Evolutionary conservation across 2,888 invertebrate species (phyloP).

Genomic region (Ormyrus thymus): DNA sequence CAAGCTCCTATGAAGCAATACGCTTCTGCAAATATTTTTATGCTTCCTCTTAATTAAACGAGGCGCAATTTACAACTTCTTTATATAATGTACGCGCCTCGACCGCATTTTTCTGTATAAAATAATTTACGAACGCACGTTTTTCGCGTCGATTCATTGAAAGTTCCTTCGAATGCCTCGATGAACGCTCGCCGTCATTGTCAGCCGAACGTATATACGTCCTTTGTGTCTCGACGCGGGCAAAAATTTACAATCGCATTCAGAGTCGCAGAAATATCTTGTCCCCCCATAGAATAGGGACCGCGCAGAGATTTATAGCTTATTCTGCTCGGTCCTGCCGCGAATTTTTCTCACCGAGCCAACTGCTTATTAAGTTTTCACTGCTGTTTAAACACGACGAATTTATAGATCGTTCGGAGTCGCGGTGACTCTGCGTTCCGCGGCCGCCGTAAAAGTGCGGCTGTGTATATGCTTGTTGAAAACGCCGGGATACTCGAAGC

Average conservation of each 20-base stretch:
- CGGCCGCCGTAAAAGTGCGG: too few species aligned
- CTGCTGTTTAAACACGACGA: too few species aligned
- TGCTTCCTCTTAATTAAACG: slow-evolving; percentile 23
- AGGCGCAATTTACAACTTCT: slow-evolving; percentile 21
- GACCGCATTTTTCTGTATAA: background rate
- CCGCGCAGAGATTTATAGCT: slow-evolving; percentile 13
- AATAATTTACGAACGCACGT: background rate
- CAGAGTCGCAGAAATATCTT: slow-evolving; percentile 3
- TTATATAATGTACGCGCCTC: background rate
- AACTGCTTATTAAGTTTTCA: too few species aligned
- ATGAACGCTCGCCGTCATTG: too few species aligned
- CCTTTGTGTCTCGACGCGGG: background rate
- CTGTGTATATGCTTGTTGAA: too few species aligned
- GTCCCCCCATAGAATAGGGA: background rate
- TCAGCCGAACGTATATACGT: background rate
- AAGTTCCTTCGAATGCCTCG: too few species aligned
- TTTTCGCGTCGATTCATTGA: too few species aligned
- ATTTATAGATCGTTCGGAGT: too few species aligned
- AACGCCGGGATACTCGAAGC: too few species aligned
- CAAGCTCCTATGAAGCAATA: slow-evolving; percentile 5
- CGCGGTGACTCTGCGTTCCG: too few species aligned
- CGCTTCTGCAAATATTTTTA: slow-evolving; percentile 6
- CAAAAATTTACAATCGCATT: slow-evolving; percentile 5
- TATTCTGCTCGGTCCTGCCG: background rate
- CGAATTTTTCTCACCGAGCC: too few species aligned